Evolutionary conservation across 2,888 invertebrate genomes (phyloP).

Genomic region (Desoria tigrina): DNA sequence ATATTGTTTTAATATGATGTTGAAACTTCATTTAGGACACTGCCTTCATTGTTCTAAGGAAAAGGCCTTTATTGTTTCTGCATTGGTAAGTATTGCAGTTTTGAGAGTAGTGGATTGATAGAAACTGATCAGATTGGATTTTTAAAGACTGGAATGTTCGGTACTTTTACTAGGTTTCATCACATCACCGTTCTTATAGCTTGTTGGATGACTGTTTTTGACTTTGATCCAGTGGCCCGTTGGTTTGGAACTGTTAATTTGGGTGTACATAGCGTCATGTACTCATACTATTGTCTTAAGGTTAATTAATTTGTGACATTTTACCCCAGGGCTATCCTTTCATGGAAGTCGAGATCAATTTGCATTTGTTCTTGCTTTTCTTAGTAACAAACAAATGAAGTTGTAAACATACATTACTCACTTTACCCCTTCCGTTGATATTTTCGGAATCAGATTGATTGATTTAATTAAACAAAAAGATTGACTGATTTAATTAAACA

Average conservation of each 20-base stretch:
- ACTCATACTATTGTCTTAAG: conserved; percentile 81
- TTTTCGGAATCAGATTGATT: too few relatives aligned
- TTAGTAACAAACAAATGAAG: too few relatives aligned
- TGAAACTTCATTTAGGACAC: conserved; percentile 67
- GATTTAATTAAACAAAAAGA: too few relatives aligned
- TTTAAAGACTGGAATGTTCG: not conserved
- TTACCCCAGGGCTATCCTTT: too few relatives aligned
- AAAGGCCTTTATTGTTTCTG: conserved; percentile 88
- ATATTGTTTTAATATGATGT: not conserved
- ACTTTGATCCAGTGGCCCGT: conserved; percentile 32
- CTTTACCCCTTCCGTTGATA: too few relatives aligned
- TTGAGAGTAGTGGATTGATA: too few relatives aligned
- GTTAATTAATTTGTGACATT: conserved; percentile 14
- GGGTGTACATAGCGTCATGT: conserved; percentile 87
- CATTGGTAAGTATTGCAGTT: conserved; percentile 63
- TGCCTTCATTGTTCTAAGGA: conserved; percentile 86
- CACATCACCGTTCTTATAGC: conserved; percentile 33
- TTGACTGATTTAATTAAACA: too few relatives aligned
- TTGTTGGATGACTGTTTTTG: conserved; percentile 29
- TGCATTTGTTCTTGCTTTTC: too few relatives aligned
- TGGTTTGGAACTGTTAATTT: conserved; percentile 91
- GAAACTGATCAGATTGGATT: too few relatives aligned
- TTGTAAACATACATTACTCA: too few relatives aligned
- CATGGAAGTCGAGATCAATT: too few relatives aligned
- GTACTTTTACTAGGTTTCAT: conserved; percentile 29